Percentiles rank a stretch among this genome's conserved stretches.
These are phyloP conservation scores for Formica exsecta DNA, from an alignment of 1,140 invertebrate species.

Conservation along the genomic window DNA sequence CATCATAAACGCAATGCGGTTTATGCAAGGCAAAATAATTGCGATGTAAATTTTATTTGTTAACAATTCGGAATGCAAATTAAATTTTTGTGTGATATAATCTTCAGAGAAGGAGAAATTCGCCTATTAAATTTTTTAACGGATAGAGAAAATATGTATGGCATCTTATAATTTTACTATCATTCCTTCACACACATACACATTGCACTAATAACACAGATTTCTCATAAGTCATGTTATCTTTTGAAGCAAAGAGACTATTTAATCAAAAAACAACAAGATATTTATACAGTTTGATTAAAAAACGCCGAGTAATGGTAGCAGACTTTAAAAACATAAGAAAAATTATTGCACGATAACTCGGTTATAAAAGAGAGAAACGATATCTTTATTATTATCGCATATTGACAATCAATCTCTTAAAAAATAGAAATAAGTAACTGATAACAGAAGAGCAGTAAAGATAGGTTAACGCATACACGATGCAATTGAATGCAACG, in stretches of 20 bases:
- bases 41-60: background rate
- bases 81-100: background rate
- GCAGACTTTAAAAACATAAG: background rate
- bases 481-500: constrained; percentile 28
- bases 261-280: background rate
- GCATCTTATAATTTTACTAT: background rate
- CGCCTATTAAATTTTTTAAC: background rate
- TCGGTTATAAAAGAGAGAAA: background rate
- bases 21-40: background rate
- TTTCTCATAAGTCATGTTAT: background rate
- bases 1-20: background rate
- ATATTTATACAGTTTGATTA: background rate
- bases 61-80: background rate
- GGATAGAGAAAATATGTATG: background rate
- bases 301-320: constrained; percentile 12
- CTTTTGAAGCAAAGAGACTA: background rate
- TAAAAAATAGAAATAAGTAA: background rate
- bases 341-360: background rate
- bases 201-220: background rate
- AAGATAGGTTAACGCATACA: constrained; percentile 6
- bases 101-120: background rate
- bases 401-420: background rate
- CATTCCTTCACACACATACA: no score
- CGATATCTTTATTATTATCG: background rate
- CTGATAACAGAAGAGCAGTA: background rate